Percentiles rank a stretch among this genome's conserved stretches.
Evolutionary conservation across 2,888 invertebrate genomes (phyloP).

Genomic region (Pammene aurita): DNA sequence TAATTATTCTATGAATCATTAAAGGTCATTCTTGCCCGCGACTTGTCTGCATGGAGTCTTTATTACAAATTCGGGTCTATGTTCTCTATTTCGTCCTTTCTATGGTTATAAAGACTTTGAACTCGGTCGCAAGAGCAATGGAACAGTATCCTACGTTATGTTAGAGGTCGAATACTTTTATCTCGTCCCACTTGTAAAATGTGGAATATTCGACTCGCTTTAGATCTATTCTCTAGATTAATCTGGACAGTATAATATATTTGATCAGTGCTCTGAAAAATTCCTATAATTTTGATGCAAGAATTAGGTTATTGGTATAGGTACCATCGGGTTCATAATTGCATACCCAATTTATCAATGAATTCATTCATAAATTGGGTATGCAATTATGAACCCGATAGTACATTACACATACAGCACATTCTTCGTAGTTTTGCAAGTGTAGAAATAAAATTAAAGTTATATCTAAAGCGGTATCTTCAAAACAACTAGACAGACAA

Average conservation of each 20-base stretch:
- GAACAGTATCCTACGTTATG: conserved; percentile 3
- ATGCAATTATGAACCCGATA: no score
- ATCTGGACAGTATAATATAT: not conserved
- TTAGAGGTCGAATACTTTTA: conserved; percentile 11
- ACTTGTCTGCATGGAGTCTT: not conserved
- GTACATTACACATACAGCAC: no score
- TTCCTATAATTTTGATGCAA: no score
- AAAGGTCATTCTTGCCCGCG: not conserved
- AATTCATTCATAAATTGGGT: no score
- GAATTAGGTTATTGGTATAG: no score
- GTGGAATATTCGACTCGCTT: not conserved
- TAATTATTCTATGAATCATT: conserved; percentile 19
- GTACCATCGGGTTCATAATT: no score
- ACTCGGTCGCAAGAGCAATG: conserved; percentile 2
- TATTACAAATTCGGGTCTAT: not conserved
- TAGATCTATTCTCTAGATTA: not conserved
- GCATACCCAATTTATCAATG: no score
- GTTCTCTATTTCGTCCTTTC: conserved; percentile 7
- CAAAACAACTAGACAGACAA: no score
- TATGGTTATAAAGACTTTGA: conserved; percentile 10
- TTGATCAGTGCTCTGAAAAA: no score
- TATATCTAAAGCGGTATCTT: no score
- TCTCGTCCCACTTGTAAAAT: not conserved
- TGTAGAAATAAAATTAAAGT: no score
- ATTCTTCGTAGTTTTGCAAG: no score